Conservation (phyloP, 2,113 vertebrate species). For the Strigops habroptila region DNA sequence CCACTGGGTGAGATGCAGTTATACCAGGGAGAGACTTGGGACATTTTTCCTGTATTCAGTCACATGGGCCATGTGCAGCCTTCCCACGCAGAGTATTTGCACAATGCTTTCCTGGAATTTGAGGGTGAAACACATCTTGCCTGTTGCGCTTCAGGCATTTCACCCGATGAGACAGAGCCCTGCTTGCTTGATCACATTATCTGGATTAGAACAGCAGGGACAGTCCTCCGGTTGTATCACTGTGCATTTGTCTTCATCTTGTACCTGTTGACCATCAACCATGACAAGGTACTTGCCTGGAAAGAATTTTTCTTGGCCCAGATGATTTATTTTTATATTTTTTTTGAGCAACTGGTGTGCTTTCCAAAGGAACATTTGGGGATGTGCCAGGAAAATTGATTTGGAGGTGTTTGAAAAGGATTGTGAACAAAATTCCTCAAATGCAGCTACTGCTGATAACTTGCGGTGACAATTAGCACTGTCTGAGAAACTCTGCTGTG, state of each 20-base stretch:
- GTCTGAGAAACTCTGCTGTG: not conserved
- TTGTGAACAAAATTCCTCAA: not conserved
- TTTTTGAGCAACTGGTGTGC: not conserved
- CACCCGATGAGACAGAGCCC: slow-evolving; percentile 39
- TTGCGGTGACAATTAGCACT: not conserved
- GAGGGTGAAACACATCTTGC: slow-evolving; percentile 56
- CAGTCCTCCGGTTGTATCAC: not conserved
- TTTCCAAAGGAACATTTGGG: not conserved
- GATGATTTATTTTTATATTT: not conserved
- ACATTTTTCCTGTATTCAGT: slow-evolving; percentile 37
- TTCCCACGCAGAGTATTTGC: slow-evolving; percentile 58
- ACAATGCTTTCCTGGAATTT: slow-evolving; percentile 67
- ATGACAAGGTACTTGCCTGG: not conserved
- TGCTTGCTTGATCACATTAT: slow-evolving; percentile 15
- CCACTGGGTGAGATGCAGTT: not conserved
- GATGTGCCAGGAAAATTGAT: not conserved
- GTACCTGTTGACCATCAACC: not conserved
- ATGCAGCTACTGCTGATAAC: not conserved
- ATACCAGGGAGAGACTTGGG: not conserved
- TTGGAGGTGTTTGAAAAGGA: not conserved
- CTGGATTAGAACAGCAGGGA: not conserved
- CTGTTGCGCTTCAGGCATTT: slow-evolving; percentile 61
- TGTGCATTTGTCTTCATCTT: not conserved
- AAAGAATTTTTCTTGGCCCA: not conserved
- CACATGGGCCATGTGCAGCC: not conserved